phyloP scores from a whole-genome alignment of 2,888 invertebrate genomes.

The Lathronympha strigana region DNA sequence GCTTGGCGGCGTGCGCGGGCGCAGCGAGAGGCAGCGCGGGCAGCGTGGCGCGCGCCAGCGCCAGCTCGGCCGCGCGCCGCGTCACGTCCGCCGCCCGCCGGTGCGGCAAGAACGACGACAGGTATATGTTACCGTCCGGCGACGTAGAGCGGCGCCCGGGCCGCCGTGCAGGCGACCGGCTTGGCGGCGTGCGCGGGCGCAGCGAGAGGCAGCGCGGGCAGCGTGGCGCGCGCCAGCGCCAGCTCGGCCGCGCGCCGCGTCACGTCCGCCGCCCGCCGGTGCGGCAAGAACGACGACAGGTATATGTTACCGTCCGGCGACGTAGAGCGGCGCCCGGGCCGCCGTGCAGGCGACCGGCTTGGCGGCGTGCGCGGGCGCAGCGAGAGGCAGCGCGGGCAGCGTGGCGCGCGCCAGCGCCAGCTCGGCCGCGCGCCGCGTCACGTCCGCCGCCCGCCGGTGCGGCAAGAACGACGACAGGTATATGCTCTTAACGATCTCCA shows the following conservation, averaged over 20 bases:
- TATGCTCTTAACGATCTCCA: conserved; percentile 69
- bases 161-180: conserved; percentile 80
- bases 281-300: no score
- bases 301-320: conserved; percentile 87
- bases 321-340: conserved; percentile 85
- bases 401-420: conserved; percentile 77
- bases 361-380: conserved; percentile 77
- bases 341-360: conserved; percentile 80
- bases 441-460: conserved; percentile 73
- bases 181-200: conserved; percentile 77
- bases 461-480: conserved; percentile 73
- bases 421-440: conserved; percentile 87
- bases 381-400: conserved; percentile 54
- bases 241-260: conserved; percentile 73
- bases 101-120: no score
- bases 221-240: conserved; percentile 48
- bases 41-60: conserved; percentile 49
- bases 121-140: conserved; percentile 86
- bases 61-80: conserved; percentile 68
- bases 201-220: no score
- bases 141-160: conserved; percentile 86
- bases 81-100: conserved; percentile 86
- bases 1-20: conserved; percentile 76
- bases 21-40: no score
- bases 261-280: conserved; percentile 86